Evolutionary conservation across 2,888 invertebrate species (phyloP), one percentile per base, ranked within the genome.

Genomic region (Colostygia pectinataria): DNA sequence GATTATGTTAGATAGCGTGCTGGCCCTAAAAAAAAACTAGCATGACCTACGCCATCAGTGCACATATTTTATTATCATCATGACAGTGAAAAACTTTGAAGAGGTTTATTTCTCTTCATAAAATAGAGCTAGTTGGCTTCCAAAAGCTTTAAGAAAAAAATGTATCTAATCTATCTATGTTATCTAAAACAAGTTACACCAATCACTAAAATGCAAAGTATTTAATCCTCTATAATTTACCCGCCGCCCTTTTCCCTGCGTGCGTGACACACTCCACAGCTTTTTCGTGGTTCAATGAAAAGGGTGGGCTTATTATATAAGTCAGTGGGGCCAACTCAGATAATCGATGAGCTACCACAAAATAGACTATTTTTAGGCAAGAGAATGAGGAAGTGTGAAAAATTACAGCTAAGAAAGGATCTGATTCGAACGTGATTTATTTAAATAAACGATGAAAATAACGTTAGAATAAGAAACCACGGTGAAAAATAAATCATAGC

Each of bases 211-310:
- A 29, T 8, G 9, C 4, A 13, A 32, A 25, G 24, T 34, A n/a
- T 28, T 37, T 13, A 7, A 13, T 14, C 20, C 33, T 25, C 14
- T 40, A 15, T 36, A 41, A 47, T 47, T 36, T 47, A 41, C 36
- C 15, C 20, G 23, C 32, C 25, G 36, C 13, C 36, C 43, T 18
- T 23, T 43, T 48, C 36, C 25, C 38, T n/a, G n/a, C n/a, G n/a
- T 50, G 38, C 51, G 50, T 51, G 38, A 44, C 54, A 46, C 39
- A 43, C 49, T 50, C 42, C 42, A 45, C 28, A 45, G 48, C 37
- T 23, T 53, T 46, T 53, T 53, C 44, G 39, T 53, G 44, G 40
- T 48, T 48, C 36, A 53, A 15, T 43, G 29, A 39, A 12, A 29
- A 42, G 53, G 40, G 42, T 42, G 49, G 15, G 37, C 31, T 45